Percentiles rank a stretch among this genome's conserved stretches.
phyloP scores from a whole-genome alignment of 2,888 invertebrate genomes.

The Xylota segnis region DNA sequence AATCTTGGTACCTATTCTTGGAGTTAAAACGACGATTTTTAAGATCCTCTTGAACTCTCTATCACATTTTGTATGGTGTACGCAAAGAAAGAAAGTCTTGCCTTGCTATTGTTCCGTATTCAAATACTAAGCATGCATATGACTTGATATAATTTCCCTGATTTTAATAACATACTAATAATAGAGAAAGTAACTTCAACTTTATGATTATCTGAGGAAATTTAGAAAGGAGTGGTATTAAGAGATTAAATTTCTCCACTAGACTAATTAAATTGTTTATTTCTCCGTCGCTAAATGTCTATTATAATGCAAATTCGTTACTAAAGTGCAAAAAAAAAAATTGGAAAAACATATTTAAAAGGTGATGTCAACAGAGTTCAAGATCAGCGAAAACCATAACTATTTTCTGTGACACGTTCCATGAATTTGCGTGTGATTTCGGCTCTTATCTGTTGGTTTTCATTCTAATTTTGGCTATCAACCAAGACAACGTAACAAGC shows the following conservation, averaged over 20 bases:
- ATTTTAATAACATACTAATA: neutral
- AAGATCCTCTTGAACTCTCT: no score
- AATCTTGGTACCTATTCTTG: no score
- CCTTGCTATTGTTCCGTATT: no score
- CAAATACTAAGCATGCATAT: no score
- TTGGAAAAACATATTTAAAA: neutral
- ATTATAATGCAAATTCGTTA: slow-evolving; percentile 3
- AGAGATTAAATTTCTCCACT: neutral
- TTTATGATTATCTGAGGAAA: neutral
- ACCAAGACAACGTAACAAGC: slow-evolving; percentile 7
- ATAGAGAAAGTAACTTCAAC: neutral
- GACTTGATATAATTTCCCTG: neutral
- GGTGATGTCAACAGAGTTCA: slow-evolving; percentile 7
- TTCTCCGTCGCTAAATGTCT: neutral
- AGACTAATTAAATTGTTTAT: neutral
- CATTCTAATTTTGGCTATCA: slow-evolving; percentile 10
- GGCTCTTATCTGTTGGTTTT: slow-evolving; percentile 28
- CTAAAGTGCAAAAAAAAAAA: neutral
- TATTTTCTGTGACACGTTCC: neutral
- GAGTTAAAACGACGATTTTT: no score
- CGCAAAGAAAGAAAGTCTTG: no score
- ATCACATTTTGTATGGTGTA: no score
- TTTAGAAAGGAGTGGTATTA: neutral
- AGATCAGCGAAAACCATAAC: neutral
- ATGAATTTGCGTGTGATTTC: slow-evolving; percentile 9